A percentile compares a stretch with the other conserved stretches of the same genome.
Evolutionary conservation across 2,113 vertebrate species (phyloP).

Genomic region (Equus quagga): DNA sequence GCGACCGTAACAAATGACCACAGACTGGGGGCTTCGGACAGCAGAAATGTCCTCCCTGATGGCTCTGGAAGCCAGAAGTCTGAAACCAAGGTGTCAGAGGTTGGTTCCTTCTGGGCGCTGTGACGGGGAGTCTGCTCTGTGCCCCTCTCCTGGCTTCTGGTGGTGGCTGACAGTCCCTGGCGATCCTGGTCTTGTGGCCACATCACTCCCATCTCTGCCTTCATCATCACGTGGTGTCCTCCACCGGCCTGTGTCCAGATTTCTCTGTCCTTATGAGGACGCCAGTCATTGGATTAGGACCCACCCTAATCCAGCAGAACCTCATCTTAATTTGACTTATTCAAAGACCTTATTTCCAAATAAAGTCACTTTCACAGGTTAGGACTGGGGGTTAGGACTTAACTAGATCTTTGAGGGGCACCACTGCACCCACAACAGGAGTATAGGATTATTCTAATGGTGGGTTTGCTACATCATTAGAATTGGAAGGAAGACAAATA

Average conservation of each 20-base stretch:
- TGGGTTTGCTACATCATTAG: constrained; percentile 54
- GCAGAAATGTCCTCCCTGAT: not conserved
- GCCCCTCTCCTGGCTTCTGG: not conserved
- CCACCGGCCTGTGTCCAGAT: not conserved
- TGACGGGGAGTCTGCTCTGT: not conserved
- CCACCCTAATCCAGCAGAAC: too few species aligned
- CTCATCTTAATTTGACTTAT: not conserved
- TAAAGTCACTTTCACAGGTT: not conserved
- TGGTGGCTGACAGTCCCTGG: not conserved
- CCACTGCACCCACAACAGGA: not conserved
- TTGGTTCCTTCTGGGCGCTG: not conserved
- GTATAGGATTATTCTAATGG: constrained; percentile 22
- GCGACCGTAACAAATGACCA: not conserved
- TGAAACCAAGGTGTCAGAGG: not conserved
- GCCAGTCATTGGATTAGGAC: not conserved
- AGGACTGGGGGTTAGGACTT: not conserved
- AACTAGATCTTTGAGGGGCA: not conserved
- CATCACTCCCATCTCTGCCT: accelerated
- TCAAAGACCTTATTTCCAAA: not conserved
- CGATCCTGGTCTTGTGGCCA: not conserved
- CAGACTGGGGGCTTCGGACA: not conserved
- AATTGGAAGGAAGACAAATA: constrained; percentile 81
- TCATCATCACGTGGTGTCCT: accelerated
- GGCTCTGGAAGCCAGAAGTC: not conserved
- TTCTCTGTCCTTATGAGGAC: not conserved